Evolutionary conservation across 1,140 invertebrate species (phyloP).

Genomic region (Cydia strobilella): DNA sequence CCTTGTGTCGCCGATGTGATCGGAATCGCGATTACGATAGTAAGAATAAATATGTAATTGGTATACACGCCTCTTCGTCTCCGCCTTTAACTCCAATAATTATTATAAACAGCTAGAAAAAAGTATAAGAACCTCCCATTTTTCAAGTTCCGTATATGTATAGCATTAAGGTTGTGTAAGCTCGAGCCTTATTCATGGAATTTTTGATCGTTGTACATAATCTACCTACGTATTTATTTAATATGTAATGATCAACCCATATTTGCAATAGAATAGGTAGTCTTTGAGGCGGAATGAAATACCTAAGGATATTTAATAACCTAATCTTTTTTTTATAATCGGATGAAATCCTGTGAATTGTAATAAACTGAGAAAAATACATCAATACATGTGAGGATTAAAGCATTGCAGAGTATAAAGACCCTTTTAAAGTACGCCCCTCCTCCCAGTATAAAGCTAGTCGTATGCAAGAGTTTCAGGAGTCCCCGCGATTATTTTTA

Average conservation of each 20-base stretch:
- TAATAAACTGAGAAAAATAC: no score
- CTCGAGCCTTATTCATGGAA: background rate
- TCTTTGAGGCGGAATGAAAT: background rate
- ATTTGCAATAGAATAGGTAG: background rate
- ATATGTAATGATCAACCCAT: background rate
- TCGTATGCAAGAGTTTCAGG: no score
- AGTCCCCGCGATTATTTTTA: no score
- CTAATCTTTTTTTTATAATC: background rate
- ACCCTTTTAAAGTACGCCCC: no score
- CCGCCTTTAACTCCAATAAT: slow-evolving; percentile 6
- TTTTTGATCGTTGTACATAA: background rate
- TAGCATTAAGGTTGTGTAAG: background rate
- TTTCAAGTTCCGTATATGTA: slow-evolving; percentile 6
- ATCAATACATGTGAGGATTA: no score
- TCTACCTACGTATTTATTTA: background rate
- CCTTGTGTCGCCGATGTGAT: slow-evolving; percentile 52
- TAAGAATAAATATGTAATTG: slow-evolving; percentile 32
- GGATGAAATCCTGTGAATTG: no score
- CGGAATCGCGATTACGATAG: slow-evolving; percentile 56
- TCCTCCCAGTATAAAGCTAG: no score
- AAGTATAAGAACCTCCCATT: slow-evolving; percentile 5
- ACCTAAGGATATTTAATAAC: background rate
- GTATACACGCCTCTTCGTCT: slow-evolving; percentile 21
- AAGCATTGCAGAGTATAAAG: no score
- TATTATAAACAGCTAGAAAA: slow-evolving; percentile 15